phyloP scores from a whole-genome alignment of 2,888 invertebrate genomes.

The Horisme vitalbata region DNA sequence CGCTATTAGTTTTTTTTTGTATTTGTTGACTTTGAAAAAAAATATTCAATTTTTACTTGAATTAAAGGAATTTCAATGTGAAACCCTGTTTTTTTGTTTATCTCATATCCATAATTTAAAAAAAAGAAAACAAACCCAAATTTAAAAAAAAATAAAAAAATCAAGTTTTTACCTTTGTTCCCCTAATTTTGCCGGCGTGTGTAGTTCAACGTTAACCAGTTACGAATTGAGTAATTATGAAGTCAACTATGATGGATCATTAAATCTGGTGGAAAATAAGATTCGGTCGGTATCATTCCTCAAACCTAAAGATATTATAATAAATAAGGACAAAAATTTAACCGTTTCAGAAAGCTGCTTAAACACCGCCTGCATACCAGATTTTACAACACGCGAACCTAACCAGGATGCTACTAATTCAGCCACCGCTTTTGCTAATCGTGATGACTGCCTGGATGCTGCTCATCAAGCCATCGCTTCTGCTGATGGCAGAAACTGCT shows the following conservation, averaged over 20 bases:
- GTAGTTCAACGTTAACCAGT: too few species aligned
- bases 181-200: too few species aligned
- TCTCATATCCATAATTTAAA: too few species aligned
- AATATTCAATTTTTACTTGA: too few species aligned
- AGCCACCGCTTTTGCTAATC: background rate
- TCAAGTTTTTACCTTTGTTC: too few species aligned
- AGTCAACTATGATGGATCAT: background rate
- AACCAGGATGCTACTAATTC: background rate
- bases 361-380: too few species aligned
- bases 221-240: background rate
- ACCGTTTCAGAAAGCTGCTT: background rate
- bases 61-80: too few species aligned
- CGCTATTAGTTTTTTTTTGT: too few species aligned
- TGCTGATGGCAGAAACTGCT: background rate
- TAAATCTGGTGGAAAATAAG: background rate
- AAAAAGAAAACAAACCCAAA: too few species aligned
- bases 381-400: conserved; percentile 1
- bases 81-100: too few species aligned
- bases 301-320: background rate
- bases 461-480: conserved; percentile 1
- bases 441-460: conserved; percentile 1
- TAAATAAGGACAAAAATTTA: background rate
- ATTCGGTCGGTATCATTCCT: background rate
- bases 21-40: too few species aligned
- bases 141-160: too few species aligned